Evolutionary conservation across 2,797 vertebrate species (phyloP).

Genomic region (Spinus pinus): DNA sequence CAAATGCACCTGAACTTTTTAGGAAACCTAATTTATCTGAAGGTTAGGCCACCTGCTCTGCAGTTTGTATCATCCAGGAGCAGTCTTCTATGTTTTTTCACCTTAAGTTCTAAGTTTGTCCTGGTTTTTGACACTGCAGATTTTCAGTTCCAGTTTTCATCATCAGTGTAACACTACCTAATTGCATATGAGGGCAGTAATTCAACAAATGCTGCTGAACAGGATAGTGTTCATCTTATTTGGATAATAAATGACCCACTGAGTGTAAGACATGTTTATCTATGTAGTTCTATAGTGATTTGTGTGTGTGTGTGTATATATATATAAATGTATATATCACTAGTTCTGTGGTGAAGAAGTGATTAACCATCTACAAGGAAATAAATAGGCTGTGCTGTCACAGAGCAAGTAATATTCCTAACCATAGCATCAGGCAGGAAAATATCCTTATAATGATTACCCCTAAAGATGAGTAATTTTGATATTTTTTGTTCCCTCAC

Average conservation of each 20-base stretch:
- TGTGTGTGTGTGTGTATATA: background rate
- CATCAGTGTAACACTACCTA: background rate
- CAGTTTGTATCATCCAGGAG: background rate
- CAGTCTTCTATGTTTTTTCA: background rate
- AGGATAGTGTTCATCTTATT: background rate
- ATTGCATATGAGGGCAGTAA: background rate
- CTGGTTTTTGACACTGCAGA: background rate
- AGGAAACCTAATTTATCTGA: background rate
- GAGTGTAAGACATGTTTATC: background rate
- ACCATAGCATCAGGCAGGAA: background rate
- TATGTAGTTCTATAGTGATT: background rate
- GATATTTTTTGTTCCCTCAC: background rate
- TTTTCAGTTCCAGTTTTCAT: background rate
- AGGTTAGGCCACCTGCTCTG: background rate
- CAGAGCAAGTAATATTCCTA: background rate
- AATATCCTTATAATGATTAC: background rate
- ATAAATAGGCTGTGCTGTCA: background rate
- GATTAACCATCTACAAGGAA: background rate
- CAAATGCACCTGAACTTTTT: background rate
- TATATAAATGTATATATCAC: no score
- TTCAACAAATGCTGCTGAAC: background rate
- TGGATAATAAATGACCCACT: background rate
- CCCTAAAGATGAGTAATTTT: background rate
- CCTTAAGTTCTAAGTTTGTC: background rate
- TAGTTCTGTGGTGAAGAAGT: background rate